Conservation (phyloP, 2,797 vertebrate genomes). For the Urophycis tenuis region DNA sequence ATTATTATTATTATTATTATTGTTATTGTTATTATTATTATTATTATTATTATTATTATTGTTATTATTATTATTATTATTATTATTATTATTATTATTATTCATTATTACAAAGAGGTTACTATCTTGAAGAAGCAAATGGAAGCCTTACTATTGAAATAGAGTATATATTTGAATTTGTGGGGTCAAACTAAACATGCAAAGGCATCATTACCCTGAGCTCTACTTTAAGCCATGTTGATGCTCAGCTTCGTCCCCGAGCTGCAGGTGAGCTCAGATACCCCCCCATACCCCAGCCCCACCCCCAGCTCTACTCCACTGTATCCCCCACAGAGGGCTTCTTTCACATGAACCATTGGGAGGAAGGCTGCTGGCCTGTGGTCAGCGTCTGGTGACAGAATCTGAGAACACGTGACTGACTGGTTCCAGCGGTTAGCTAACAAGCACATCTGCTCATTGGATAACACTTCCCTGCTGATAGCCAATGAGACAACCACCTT, state of each 20-base stretch:
- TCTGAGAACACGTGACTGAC: constrained; percentile 44
- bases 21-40: too few species aligned
- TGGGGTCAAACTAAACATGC: not conserved
- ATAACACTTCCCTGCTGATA: constrained; percentile 44
- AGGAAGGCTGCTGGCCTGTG: constrained; percentile 27
- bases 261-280: too few species aligned
- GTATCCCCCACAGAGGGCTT: too few species aligned
- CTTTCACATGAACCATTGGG: not conserved
- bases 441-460: constrained; percentile 51
- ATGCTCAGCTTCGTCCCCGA: too few species aligned
- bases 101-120: not conserved
- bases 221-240: not conserved
- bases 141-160: too few species aligned
- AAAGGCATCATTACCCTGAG: not conserved
- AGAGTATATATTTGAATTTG: not conserved
- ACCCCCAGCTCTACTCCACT: too few species aligned
- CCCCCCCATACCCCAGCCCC: too few species aligned
- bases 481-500: constrained; percentile 13
- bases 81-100: too few species aligned
- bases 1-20: too few species aligned
- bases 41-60: too few species aligned
- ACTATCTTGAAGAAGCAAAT: not conserved
- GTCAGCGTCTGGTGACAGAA: constrained; percentile 50
- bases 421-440: constrained; percentile 42
- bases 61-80: too few species aligned